A percentile compares a stretch with the other conserved stretches of the same genome.
These are phyloP conservation scores for Cepaea hortensis DNA, from an alignment of 2,888 invertebrate species.

Conservation along the genomic window DNA sequence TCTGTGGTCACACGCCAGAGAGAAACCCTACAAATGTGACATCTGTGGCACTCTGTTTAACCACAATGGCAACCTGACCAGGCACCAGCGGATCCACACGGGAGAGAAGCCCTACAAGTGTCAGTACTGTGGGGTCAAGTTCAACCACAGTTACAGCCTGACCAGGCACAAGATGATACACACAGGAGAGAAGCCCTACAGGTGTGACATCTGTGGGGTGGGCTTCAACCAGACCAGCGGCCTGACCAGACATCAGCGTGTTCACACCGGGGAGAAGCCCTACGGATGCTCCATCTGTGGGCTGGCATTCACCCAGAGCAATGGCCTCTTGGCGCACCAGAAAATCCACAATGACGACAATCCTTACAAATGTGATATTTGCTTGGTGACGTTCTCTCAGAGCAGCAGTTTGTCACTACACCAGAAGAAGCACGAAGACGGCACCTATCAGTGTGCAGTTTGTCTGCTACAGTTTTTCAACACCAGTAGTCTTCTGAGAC, in stretches of 20 bases:
- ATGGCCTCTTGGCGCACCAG: background rate
- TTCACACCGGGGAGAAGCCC: background rate
- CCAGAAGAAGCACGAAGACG: too few relatives aligned
- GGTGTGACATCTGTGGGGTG: background rate
- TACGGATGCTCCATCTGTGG: background rate
- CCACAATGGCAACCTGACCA: background rate
- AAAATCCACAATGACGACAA: too few relatives aligned
- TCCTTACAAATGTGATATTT: too few relatives aligned
- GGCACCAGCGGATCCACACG: background rate
- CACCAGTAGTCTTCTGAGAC: too few relatives aligned
- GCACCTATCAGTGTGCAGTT: too few relatives aligned
- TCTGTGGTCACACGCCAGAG: background rate
- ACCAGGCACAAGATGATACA: background rate
- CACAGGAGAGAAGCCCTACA: background rate
- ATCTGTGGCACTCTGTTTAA: background rate
- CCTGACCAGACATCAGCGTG: background rate
- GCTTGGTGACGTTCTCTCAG: too few relatives aligned
- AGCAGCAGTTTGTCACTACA: too few relatives aligned
- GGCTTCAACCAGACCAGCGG: background rate
- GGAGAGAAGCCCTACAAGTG: background rate
- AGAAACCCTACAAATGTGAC: conserved; percentile 23
- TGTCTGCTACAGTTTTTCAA: too few relatives aligned
- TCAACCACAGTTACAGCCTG: background rate
- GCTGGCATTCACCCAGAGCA: background rate
- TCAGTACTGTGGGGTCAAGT: background rate